phyloP scores from a whole-genome alignment of 2,113 vertebrate species.

The Pelecanus crispus region DNA sequence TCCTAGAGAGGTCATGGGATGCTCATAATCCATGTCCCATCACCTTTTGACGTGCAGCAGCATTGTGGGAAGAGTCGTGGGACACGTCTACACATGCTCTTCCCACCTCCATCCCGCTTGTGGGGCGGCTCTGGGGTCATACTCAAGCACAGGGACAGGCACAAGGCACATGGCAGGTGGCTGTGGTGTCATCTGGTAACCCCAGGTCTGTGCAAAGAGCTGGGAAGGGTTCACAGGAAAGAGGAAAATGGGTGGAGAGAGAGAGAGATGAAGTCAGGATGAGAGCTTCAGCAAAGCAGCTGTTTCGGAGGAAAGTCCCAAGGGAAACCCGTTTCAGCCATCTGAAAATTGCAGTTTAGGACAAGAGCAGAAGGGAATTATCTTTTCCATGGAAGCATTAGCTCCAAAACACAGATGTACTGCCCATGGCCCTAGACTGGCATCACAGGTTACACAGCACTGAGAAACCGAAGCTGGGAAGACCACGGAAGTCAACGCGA shows the following conservation, averaged over 20 bases:
- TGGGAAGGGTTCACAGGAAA: not conserved
- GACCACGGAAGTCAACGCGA: fast-evolving
- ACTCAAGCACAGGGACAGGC: not conserved
- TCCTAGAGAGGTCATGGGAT: not conserved
- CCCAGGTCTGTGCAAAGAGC: not conserved
- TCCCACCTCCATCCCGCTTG: not conserved
- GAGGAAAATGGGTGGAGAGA: not conserved
- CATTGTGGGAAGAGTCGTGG: not conserved
- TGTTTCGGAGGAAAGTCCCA: not conserved
- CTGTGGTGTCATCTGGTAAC: not conserved
- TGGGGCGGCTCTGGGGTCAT: not conserved
- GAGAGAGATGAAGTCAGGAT: not conserved
- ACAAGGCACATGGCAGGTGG: not conserved
- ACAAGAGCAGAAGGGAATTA: not conserved
- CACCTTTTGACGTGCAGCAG: not conserved
- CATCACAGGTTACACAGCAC: not conserved
- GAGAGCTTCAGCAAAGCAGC: not conserved
- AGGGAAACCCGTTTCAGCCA: not conserved
- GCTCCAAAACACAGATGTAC: not conserved
- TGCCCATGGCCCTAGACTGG: not conserved
- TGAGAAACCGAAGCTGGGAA: not conserved
- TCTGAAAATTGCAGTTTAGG: not conserved
- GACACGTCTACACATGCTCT: not conserved
- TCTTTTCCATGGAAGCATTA: not conserved
- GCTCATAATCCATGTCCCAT: not conserved